phyloP scores from a whole-genome alignment of 2,797 vertebrate species.

The Xenops minutus region DNA sequence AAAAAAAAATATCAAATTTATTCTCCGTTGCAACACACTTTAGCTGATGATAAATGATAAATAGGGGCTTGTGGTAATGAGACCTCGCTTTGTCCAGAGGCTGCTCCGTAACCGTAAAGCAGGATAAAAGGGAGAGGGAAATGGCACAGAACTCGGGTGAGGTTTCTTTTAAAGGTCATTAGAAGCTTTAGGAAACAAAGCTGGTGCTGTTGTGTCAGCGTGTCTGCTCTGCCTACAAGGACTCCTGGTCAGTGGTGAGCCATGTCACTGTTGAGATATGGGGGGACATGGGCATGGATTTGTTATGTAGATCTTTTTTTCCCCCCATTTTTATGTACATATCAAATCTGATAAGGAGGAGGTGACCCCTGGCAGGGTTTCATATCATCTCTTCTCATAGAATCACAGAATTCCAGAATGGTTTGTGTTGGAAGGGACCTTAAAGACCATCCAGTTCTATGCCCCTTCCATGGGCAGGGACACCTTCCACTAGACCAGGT shows the following conservation, averaged over 20 bases:
- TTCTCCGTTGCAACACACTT: not conserved
- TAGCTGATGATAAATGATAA: constrained; percentile 43
- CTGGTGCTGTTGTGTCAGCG: not conserved
- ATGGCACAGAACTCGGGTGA: not conserved
- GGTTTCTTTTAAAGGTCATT: not conserved
- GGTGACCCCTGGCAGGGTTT: accelerated
- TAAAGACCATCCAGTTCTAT: accelerated
- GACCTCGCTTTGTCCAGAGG: constrained; percentile 15
- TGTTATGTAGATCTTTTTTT: accelerated
- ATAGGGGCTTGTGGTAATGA: constrained; percentile 37
- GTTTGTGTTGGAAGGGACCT: not conserved
- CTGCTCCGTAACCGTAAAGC: not conserved
- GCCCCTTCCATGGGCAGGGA: not conserved
- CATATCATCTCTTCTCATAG: accelerated
- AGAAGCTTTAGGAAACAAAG: not conserved
- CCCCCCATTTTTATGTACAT: not conserved
- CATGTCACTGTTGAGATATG: not conserved
- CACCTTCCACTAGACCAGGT: not conserved
- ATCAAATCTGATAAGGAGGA: not conserved
- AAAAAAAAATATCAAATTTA: not conserved
- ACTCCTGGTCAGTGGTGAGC: not conserved
- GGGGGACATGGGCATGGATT: not conserved
- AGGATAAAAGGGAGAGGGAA: not conserved
- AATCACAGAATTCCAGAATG: not conserved
- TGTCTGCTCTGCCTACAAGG: accelerated